Conservation (phyloP, 2,797 vertebrate genomes). For the Myotis planiceps region DNA sequence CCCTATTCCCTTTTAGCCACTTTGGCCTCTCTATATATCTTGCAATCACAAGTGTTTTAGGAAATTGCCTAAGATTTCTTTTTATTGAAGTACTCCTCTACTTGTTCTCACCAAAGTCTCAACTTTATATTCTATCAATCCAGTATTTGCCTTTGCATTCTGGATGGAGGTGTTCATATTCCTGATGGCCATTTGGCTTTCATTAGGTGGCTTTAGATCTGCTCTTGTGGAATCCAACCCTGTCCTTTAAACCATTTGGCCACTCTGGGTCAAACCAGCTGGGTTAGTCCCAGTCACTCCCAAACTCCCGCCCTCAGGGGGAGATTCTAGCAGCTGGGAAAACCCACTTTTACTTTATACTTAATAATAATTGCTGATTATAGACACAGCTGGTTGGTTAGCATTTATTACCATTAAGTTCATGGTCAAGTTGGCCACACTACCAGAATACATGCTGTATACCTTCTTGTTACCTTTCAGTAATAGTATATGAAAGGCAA, state of each 20-base stretch:
- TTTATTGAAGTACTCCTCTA: neutral
- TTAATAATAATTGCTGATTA: neutral
- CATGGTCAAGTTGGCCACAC: neutral
- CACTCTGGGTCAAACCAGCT: neutral
- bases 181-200: neutral
- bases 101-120: slow-evolving; percentile 5
- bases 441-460: neutral
- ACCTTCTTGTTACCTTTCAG: neutral
- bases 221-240: neutral
- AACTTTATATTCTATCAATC: neutral
- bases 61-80: neutral
- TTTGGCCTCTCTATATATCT: neutral
- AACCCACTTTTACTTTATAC: neutral
- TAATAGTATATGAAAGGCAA: neutral
- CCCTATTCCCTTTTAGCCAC: neutral
- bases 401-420: neutral
- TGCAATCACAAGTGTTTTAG: neutral
- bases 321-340: neutral
- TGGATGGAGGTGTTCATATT: neutral
- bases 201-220: neutral
- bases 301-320: neutral
- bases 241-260: neutral
- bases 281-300: neutral
- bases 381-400: neutral
- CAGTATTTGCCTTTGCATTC: neutral